Evolutionary conservation across 1,140 invertebrate genomes (phyloP).

Genomic region (Diabrotica undecimpunctata): DNA sequence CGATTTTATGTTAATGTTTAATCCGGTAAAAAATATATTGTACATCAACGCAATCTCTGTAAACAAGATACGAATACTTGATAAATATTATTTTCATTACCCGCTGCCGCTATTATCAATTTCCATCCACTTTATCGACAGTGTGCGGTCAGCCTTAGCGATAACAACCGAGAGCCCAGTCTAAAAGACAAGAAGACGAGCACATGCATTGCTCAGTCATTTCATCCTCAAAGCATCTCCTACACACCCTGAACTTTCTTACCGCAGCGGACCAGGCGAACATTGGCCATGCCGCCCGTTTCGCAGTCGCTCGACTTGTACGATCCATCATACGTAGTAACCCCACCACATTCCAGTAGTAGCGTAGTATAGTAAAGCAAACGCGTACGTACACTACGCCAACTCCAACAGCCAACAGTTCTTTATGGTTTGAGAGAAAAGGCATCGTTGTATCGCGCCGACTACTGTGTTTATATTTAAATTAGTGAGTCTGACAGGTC

Average conservation of each 20-base stretch:
- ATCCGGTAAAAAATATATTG: no score
- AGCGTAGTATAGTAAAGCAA: constrained; percentile 32
- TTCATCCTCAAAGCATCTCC: constrained; percentile 36
- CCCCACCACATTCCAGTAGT: constrained; percentile 39
- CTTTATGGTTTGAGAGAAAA: constrained; percentile 11
- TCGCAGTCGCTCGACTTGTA: neutral
- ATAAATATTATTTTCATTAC: no score
- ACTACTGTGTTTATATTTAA: constrained; percentile 15
- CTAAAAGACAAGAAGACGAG: neutral
- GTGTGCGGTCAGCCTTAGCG: no score
- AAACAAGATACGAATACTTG: no score
- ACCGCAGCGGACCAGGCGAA: constrained; percentile 29
- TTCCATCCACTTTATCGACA: no score
- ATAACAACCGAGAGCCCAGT: no score
- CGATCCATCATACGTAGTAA: constrained; percentile 37
- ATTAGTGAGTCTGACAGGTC: constrained; percentile 13
- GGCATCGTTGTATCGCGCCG: constrained; percentile 5
- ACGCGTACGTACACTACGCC: constrained; percentile 14
- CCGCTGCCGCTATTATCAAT: no score
- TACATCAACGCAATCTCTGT: no score
- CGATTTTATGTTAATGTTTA: no score
- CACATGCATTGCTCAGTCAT: constrained; percentile 26
- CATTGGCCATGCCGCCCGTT: constrained; percentile 12
- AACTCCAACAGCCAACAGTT: no score
- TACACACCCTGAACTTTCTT: constrained; percentile 42